These are phyloP conservation scores for Sinonovacula constricta DNA, from an alignment of 1,140 invertebrate genomes.

Conservation along the genomic window DNA sequence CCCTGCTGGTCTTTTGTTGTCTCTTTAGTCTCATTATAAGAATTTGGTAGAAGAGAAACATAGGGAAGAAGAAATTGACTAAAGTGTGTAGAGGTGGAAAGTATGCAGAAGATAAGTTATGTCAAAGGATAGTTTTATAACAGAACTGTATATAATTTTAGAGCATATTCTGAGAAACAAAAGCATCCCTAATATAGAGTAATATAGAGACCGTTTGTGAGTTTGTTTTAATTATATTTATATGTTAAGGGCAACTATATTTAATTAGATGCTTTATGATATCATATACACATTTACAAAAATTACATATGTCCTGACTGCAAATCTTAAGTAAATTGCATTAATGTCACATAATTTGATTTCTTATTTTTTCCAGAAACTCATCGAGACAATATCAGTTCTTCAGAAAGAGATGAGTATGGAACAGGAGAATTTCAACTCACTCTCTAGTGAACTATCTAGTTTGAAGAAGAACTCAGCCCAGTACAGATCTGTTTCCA, in stretches of 20 bases:
- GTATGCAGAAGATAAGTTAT: no score
- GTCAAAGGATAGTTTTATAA: no score
- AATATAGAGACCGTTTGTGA: not conserved
- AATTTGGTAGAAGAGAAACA: no score
- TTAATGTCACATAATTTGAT: not conserved
- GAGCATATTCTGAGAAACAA: no score
- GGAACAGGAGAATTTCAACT: constrained; percentile 73
- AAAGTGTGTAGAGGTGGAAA: no score
- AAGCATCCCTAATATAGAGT: not conserved
- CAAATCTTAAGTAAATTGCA: not conserved
- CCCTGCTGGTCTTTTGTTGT: no score
- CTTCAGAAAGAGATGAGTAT: constrained; percentile 71
- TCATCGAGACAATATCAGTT: constrained; percentile 67
- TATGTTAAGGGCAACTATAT: not conserved
- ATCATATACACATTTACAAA: not conserved
- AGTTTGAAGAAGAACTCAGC: constrained; percentile 63
- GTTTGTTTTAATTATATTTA: not conserved
- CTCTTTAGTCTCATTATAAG: no score
- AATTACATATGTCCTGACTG: not conserved
- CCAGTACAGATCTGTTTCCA: constrained; percentile 71
- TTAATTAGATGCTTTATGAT: not conserved
- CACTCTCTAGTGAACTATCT: constrained; percentile 57
- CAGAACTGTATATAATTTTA: no score
- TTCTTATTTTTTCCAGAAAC: constrained; percentile 55
- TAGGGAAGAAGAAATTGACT: no score